These are phyloP conservation scores for Luehdorfia chinensis DNA, from an alignment of 1,140 invertebrate species.

Conservation along the genomic window DNA sequence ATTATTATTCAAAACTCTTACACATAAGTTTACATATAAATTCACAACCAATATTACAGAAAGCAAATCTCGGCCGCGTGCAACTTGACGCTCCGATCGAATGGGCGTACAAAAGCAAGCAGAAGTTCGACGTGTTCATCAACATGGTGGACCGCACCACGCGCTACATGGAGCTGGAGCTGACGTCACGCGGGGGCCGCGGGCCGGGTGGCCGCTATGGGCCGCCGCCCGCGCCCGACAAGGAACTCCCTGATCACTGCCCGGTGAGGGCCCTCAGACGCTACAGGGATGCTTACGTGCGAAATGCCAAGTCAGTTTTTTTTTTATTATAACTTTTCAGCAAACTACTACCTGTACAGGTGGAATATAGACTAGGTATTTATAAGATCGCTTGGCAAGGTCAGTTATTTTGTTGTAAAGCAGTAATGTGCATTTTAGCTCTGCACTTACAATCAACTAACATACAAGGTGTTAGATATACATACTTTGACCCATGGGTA, in stretches of 20 bases:
- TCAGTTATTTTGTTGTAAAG: too few relatives aligned
- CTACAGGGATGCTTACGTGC: constrained; percentile 32
- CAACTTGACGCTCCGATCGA: constrained; percentile 61
- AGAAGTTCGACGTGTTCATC: constrained; percentile 64
- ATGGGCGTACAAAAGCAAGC: constrained; percentile 46
- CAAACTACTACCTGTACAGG: too few relatives aligned
- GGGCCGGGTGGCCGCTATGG: constrained; percentile 49
- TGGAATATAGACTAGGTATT: too few relatives aligned
- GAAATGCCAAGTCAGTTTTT: constrained; percentile 49
- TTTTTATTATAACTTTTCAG: not conserved
- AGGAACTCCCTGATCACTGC: constrained; percentile 46
- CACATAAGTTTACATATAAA: too few relatives aligned
- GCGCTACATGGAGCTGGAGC: constrained; percentile 59
- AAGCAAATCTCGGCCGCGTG: constrained; percentile 52
- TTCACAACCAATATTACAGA: constrained; percentile 40
- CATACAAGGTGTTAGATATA: too few relatives aligned
- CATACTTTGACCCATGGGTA: too few relatives aligned
- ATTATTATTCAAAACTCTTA: too few relatives aligned
- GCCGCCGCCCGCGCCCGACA: constrained; percentile 31
- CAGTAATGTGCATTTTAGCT: too few relatives aligned
- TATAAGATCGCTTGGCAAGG: too few relatives aligned
- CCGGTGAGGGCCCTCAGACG: constrained; percentile 53
- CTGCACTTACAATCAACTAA: too few relatives aligned
- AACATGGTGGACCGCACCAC: constrained; percentile 64
- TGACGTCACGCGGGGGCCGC: constrained; percentile 43